Percentiles rank a stretch among this genome's conserved stretches.
Evolutionary conservation across 2,797 vertebrate species (phyloP).

Genomic region (Melanotaenia nigrans): DNA sequence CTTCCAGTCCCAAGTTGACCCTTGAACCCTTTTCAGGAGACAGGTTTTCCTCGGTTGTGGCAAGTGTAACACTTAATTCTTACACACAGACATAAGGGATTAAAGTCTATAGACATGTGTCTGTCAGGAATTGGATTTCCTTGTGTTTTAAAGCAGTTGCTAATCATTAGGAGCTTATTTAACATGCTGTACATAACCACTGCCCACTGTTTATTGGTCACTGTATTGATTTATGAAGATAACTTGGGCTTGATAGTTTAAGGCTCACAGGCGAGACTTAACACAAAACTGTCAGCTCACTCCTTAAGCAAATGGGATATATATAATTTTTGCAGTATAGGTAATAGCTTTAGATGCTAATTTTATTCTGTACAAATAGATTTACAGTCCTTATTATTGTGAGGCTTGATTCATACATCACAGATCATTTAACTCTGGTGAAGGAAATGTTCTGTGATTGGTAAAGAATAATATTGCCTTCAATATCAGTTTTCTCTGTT

Average conservation of each 20-base stretch:
- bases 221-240: conserved; percentile 56
- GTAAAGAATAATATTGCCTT: conserved; percentile 61
- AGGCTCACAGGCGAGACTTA: conserved; percentile 11
- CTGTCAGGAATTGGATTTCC: conserved; percentile 49
- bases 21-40: conserved; percentile 48
- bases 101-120: conserved; percentile 43
- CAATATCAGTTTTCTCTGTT: conserved; percentile 76
- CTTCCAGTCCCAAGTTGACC: conserved; percentile 53
- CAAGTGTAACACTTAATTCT: conserved; percentile 53
- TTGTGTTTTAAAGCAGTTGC: conserved; percentile 49
- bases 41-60: conserved; percentile 51
- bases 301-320: not conserved
- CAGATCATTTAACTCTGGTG: conserved; percentile 9
- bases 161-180: conserved; percentile 68
- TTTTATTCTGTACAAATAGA: not conserved
- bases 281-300: not conserved
- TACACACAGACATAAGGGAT: conserved; percentile 50
- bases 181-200: conserved; percentile 58
- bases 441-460: conserved; percentile 62
- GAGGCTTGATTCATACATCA: conserved; percentile 7
- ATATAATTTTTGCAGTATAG: not conserved
- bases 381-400: not conserved
- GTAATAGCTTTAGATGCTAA: not conserved
- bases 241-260: conserved; percentile 32
- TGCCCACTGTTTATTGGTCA: conserved; percentile 32